Percentiles rank a stretch among this genome's conserved stretches.
Evolutionary conservation across 2,888 invertebrate genomes (phyloP).

Genomic region (Pammene aurita): DNA sequence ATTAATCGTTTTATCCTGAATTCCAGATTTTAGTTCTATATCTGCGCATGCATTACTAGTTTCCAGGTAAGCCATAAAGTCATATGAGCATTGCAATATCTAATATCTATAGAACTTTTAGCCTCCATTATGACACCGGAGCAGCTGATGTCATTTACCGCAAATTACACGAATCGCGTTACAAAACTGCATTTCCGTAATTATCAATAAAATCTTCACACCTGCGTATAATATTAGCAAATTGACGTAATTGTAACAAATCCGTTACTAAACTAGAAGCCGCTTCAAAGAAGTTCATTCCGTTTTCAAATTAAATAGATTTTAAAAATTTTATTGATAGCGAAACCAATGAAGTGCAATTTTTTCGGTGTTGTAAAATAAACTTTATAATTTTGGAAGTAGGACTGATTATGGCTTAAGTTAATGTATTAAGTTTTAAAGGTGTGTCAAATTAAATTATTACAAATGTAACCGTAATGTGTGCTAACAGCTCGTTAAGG

Average conservation of each 20-base stretch:
- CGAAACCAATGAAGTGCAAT: not conserved
- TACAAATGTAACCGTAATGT: constrained; percentile 13
- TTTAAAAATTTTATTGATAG: not conserved
- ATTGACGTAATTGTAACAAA: constrained; percentile 2
- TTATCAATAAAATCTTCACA: constrained; percentile 19
- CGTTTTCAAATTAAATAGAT: not conserved
- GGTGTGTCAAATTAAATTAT: constrained; percentile 1
- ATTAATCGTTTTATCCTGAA: no score
- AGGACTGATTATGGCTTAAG: not conserved
- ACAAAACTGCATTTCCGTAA: constrained; percentile 6
- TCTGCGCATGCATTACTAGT: no score
- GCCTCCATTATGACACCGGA: constrained; percentile 1
- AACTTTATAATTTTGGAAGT: not conserved
- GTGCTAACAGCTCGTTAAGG: not conserved
- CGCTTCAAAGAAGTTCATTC: constrained; percentile 3
- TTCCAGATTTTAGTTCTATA: no score
- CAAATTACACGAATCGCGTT: constrained; percentile 8
- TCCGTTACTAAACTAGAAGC: constrained; percentile 13
- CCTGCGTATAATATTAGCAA: constrained; percentile 13
- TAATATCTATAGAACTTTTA: not conserved
- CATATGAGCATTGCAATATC: no score
- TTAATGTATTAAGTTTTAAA: not conserved
- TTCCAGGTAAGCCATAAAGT: no score
- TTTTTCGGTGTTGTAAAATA: constrained; percentile 3
- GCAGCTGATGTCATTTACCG: constrained; percentile 17